Base-by-base conservation (phyloP, 2,113 vertebrate genomes). In the Melanerpes formicivorus region DNA sequence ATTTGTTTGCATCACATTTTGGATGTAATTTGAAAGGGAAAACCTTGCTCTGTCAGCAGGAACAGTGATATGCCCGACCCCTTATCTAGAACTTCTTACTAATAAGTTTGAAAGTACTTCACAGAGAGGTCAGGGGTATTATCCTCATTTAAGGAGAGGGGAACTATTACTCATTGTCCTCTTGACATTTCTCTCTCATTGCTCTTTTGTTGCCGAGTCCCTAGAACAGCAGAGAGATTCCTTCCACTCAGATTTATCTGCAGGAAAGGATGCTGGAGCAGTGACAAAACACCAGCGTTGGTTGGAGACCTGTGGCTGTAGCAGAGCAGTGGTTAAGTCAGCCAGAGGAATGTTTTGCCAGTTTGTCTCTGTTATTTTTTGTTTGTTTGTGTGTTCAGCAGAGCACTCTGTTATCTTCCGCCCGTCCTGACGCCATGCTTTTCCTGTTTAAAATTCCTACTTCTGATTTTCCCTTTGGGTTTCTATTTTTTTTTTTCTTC, bases 361-460 rank as follows among this genome's bases (percentile, higher is more conserved):
- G 78, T 91, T 85, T 88, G 90, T 95, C 87, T 95, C 81, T 48
- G 77, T 84, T 97, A 84, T 85, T 93, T 92, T 73, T 87, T 95
- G 97, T 97, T 97, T 97, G 98, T 99, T 98, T 98, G 98, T 98
- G 97, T 98, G 97, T 97, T 98, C 97, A 97, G 98, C 96, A 63
- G 95, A 95, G 98, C 84, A 77, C 97, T 97, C 98, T 96, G 96
- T 99, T 99, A 99, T 99, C 98, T 98, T 98, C 98, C 97, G 97
- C 97, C 97, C 97, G 96, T 97, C 97, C 99, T 98, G 98, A 98
- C 98, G 98, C 99, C 98, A 98, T 96, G 97, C 98, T 98, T 98
- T 99, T 99, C 99, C 99, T 99, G 99, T 99, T 99, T 98, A 98
- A 99, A 98, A 98, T 99, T 98, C 98, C 98, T 96, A 98, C 98